Evolutionary conservation across 2,888 invertebrate species (phyloP).

Genomic region (Apodemia mormo): DNA sequence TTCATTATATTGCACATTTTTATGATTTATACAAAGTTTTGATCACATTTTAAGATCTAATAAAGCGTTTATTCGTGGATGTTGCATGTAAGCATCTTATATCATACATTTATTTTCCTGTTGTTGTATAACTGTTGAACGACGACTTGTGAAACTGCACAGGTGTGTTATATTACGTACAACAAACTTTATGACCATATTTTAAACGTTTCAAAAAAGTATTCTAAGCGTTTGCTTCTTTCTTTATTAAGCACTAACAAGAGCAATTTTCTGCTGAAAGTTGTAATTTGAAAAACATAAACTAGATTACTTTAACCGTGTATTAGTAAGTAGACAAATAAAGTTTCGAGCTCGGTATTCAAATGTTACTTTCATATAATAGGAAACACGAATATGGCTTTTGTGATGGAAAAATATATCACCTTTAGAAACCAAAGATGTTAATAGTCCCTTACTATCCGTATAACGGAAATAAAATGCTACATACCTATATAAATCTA

Average conservation of each 20-base stretch:
- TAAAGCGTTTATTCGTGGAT: neutral
- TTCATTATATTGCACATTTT: no score
- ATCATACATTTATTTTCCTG: neutral
- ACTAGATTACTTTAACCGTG: no score
- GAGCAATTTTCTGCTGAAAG: neutral
- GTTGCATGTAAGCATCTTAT: neutral
- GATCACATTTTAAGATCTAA: neutral
- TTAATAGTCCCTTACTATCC: no score
- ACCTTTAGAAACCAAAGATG: no score
- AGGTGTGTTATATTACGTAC: constrained; percentile 8
- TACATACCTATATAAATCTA: no score
- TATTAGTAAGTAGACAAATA: no score
- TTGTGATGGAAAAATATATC: no score
- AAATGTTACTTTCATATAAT: no score
- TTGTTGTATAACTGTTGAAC: neutral
- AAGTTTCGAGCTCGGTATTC: no score
- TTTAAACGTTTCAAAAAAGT: constrained; percentile 5
- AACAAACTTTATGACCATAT: constrained; percentile 1
- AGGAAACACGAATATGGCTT: no score
- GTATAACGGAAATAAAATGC: no score
- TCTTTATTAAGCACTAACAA: neutral
- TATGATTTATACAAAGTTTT: neutral
- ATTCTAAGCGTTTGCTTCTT: neutral
- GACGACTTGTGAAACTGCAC: constrained; percentile 15
- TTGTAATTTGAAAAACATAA: neutral